Evolutionary conservation across 2,113 vertebrate species (phyloP).

Genomic region (Enhydra lutris): DNA sequence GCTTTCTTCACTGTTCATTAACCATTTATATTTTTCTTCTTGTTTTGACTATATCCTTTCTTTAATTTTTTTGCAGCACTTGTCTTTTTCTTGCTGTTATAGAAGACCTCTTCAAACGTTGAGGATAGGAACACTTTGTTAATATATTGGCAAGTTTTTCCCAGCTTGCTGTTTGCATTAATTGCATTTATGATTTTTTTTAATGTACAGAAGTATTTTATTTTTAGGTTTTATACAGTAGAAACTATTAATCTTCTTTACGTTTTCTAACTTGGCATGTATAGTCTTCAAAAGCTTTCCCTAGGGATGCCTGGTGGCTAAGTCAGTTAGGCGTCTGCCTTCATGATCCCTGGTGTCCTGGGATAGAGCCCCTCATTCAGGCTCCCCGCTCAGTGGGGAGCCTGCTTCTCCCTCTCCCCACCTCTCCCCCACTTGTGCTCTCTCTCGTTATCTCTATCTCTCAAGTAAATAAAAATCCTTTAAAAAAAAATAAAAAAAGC

Average conservation of each 20-base stretch:
- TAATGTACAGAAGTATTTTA: not conserved
- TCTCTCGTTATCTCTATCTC: not conserved
- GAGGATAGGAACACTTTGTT: not conserved
- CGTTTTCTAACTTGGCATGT: not conserved
- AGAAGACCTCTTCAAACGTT: not conserved
- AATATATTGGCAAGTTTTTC: not conserved
- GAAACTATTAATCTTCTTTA: not conserved
- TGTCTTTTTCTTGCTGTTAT: not conserved
- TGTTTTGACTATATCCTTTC: not conserved
- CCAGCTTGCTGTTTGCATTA: conserved; percentile 1
- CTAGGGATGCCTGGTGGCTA: not conserved
- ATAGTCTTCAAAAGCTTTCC: not conserved
- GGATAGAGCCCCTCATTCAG: not conserved
- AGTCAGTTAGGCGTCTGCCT: not conserved
- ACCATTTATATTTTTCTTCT: not conserved
- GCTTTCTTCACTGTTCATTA: not conserved
- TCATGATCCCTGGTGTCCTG: not conserved
- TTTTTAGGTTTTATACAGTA: not conserved
- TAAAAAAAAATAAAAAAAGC: no score
- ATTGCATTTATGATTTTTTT: not conserved
- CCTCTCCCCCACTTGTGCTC: not conserved
- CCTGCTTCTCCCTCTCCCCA: no score
- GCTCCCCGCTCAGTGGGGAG: no score
- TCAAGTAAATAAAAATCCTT: not conserved
- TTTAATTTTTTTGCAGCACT: not conserved